Percentiles rank a stretch among this genome's conserved stretches.
Evolutionary conservation across 1,140 invertebrate genomes (phyloP).

Genomic region (Calliphora vicina): DNA sequence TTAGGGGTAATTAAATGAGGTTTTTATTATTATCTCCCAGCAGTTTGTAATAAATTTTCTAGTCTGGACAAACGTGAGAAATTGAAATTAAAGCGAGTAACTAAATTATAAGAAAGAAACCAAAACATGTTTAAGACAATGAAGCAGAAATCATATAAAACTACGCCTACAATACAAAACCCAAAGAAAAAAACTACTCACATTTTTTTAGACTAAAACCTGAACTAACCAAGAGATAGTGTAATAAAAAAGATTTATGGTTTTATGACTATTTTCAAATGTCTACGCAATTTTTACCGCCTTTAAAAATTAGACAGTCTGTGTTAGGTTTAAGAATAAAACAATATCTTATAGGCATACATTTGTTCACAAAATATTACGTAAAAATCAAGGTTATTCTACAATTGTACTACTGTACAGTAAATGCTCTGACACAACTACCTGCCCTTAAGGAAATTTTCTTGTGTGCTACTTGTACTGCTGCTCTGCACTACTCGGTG

Average conservation of each 20-base stretch:
- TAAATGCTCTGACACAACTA: background rate
- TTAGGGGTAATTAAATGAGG: background rate
- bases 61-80: background rate
- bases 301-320: background rate
- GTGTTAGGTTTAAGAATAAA: background rate
- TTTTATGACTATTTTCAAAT: conserved; percentile 14
- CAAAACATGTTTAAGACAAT: background rate
- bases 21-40: background rate
- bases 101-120: background rate
- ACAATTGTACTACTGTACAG: background rate
- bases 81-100: background rate
- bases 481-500: too few species aligned
- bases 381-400: background rate
- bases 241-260: conserved; percentile 8
- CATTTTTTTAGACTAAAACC: background rate
- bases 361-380: background rate
- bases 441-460: background rate
- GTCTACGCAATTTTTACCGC: conserved; percentile 15
- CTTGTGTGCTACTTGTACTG: too few species aligned
- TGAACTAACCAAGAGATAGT: background rate
- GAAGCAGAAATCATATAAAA: background rate
- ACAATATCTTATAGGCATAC: background rate
- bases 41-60: background rate
- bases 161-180: background rate
- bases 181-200: background rate